Conservation (phyloP, 2,113 vertebrate genomes). For the Labeo rohita region DNA sequence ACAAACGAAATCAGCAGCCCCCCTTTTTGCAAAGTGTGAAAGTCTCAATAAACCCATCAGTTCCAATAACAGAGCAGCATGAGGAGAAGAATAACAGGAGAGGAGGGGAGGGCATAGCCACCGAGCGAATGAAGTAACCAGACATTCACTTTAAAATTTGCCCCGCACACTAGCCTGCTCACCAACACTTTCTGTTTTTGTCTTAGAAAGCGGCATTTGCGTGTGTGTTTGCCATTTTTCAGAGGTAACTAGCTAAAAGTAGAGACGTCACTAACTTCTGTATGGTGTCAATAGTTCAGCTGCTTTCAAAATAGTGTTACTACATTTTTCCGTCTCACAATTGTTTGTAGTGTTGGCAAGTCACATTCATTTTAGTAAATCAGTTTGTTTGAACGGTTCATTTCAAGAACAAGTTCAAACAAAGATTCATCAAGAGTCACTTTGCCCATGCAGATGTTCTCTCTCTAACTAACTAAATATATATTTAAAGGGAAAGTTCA, state of each 20-base stretch:
- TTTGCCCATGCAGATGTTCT: neutral
- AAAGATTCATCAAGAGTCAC: neutral
- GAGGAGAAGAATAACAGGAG: constrained; percentile 87
- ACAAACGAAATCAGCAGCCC: constrained; percentile 77
- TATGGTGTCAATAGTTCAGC: neutral
- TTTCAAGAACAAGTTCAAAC: neutral
- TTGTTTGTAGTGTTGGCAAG: neutral
- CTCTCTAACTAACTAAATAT: neutral
- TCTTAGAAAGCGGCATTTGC: constrained; percentile 74
- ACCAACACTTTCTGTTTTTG: constrained; percentile 91
- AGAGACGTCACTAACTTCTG: neutral
- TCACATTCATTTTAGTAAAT: neutral
- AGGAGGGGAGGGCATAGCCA: constrained; percentile 40
- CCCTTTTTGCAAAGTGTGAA: constrained; percentile 90
- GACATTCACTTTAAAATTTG: constrained; percentile 98
- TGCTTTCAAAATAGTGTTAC: neutral
- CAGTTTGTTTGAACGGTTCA: neutral
- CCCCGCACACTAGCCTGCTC: constrained; percentile 94
- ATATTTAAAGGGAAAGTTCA: neutral
- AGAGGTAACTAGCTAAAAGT: neutral
- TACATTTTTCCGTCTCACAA: neutral
- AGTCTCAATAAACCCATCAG: constrained; percentile 98
- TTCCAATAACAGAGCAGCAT: constrained; percentile 90
- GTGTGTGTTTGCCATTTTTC: constrained; percentile 54
- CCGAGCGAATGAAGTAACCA: constrained; percentile 86